Evolutionary conservation across 2,888 invertebrate species (phyloP), one percentile per base, ranked within the genome.

Genomic region (Patella ulyssiponensis): DNA sequence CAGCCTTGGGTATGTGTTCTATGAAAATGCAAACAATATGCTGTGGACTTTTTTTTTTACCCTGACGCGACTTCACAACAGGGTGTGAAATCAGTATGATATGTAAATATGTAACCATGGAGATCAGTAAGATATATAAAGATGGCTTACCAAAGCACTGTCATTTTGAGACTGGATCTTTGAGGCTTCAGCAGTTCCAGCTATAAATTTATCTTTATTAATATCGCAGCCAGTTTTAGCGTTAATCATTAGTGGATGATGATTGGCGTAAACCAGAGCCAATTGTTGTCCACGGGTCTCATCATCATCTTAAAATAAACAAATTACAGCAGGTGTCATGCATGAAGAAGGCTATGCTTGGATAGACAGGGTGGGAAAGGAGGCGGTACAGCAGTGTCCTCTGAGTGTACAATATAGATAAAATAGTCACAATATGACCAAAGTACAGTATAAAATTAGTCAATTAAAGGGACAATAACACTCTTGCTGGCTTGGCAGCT

Each of bases 71-170:
- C n/a, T n/a, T n/a, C n/a, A n/a, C n/a, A n/a, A n/a, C n/a, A n/a
- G n/a, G n/a, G n/a, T n/a, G n/a, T n/a, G 33, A 33, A 4, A 33
- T 33, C 9, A 44, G 44, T 9, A 9, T 9, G 3, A n/a, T 23
- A 70, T 20, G 5, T 23, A 4, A 20, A 53, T 7, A 33, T 74
- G 7, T 11, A 14, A 54, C 64, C 54, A 58, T n/a, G n/a, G 27
- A 52, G 15, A 73, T 64, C 44, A 27, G 64, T 27, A 11, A 17
- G 17, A 23, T 11, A 27, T 51, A 33, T 27, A 52, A n/a, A 12
- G 20, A 20, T 15, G n/a, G 72, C 82, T 80, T 79, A 87, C 87
- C 85, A 87, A 79, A 56, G 86, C 80, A 78, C 85, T 86, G 54
- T 86, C 86, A 54, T 79, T 72, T 23, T 87, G 85, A 33, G 77